phyloP scores from a whole-genome alignment of 2,888 invertebrate genomes.

The Oegoconia quadripuncta region DNA sequence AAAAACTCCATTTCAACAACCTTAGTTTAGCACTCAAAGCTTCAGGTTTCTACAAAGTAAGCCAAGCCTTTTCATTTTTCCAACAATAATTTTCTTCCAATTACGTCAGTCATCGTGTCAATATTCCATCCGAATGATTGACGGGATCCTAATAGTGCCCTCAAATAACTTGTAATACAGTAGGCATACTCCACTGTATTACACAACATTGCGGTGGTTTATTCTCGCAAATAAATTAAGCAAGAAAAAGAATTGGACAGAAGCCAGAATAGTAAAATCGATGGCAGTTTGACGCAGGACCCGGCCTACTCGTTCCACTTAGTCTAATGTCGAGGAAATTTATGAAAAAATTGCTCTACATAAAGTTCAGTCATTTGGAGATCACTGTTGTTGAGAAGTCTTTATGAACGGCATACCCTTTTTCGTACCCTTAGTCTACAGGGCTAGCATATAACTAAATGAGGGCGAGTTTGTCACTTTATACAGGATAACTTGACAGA shows the following conservation, averaged over 20 bases:
- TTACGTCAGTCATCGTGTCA: constrained; percentile 6
- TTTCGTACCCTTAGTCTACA: no score
- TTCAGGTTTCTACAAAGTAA: background rate
- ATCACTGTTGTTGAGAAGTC: no score
- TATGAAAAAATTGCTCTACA: background rate
- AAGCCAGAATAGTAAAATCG: constrained; percentile 62
- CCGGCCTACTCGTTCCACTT: constrained; percentile 27
- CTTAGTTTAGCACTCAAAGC: no score
- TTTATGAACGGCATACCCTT: no score
- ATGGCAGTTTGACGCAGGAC: constrained; percentile 48
- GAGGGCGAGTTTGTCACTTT: no score
- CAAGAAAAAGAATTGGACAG: constrained; percentile 59
- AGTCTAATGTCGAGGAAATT: background rate
- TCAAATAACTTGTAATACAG: constrained; percentile 13
- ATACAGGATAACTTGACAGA: no score
- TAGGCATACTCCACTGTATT: constrained; percentile 24
- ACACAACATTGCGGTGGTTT: constrained; percentile 43
- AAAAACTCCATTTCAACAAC: no score
- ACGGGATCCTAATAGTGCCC: constrained; percentile 24
- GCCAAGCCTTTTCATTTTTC: background rate
- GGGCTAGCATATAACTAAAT: no score
- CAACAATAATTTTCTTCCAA: constrained; percentile 2
- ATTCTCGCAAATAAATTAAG: constrained; percentile 65
- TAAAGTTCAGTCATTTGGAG: no score
- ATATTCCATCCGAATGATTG: constrained; percentile 15